phyloP scores from a whole-genome alignment of 2,888 invertebrate species.

The Cotesia congregata region DNA sequence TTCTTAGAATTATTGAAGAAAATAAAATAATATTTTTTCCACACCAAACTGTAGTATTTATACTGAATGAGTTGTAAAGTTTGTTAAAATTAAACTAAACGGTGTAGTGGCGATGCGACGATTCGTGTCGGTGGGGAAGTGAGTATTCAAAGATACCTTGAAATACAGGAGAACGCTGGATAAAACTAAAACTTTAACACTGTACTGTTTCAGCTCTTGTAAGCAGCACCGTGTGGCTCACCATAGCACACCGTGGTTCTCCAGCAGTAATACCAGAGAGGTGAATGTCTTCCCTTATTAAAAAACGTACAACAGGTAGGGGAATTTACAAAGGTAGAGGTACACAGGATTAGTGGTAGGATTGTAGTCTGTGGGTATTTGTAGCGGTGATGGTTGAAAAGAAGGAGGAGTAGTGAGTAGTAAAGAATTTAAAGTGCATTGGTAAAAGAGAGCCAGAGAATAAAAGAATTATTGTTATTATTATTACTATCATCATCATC shows the following conservation, averaged over 20 bases:
- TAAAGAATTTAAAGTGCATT: background rate
- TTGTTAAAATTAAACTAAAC: slow-evolving; percentile 4
- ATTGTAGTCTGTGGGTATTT: slow-evolving; percentile 19
- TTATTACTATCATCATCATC: too few species aligned
- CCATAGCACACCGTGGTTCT: background rate
- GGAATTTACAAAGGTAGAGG: slow-evolving; percentile 47
- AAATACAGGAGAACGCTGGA: slow-evolving; percentile 18
- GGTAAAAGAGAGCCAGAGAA: slow-evolving; percentile 25
- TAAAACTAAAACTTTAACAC: background rate
- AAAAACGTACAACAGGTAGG: slow-evolving; percentile 48
- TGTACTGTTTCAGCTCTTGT: background rate
- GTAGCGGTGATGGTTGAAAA: slow-evolving; percentile 8
- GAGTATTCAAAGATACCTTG: slow-evolving; percentile 41
- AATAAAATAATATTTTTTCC: background rate
- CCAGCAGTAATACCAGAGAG: slow-evolving; percentile 47
- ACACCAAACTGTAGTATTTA: background rate
- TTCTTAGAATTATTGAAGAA: background rate
- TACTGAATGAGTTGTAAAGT: background rate
- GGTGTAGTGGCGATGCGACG: slow-evolving; percentile 18
- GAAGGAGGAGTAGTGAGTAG: slow-evolving; percentile 9
- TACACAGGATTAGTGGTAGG: slow-evolving; percentile 26
- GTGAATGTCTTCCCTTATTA: slow-evolving; percentile 63
- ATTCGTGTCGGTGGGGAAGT: slow-evolving; percentile 13
- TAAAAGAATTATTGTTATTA: slow-evolving; percentile 16
- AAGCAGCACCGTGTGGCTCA: background rate